Conservation (phyloP, 2,113 vertebrate genomes). For the Microcebus jonahi region DNA sequence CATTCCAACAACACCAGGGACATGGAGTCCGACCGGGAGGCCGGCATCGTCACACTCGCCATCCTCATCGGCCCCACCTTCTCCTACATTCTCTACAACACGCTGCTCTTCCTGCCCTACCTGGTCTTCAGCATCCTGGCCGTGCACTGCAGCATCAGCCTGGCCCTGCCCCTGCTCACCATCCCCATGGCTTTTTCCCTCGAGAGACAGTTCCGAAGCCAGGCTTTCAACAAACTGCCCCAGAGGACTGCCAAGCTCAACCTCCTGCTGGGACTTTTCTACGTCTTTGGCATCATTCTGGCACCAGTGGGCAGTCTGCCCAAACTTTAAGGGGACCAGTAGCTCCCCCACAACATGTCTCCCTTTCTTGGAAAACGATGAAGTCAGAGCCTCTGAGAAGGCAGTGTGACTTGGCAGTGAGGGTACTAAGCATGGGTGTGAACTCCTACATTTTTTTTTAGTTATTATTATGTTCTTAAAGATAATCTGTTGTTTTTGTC, state of each 20-base stretch:
- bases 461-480: background rate
- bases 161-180: slow-evolving; percentile 95
- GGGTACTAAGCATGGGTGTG: background rate
- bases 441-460: background rate
- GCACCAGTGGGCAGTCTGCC: slow-evolving; percentile 93
- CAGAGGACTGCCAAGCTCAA: slow-evolving; percentile 98
- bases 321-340: slow-evolving; percentile 82
- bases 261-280: slow-evolving; percentile 96
- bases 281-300: slow-evolving; percentile 94
- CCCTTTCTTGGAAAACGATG: background rate
- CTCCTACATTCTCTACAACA: slow-evolving; percentile 94
- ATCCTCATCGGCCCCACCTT: slow-evolving; percentile 95
- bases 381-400: background rate
- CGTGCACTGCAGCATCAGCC: slow-evolving; percentile 95
- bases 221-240: slow-evolving; percentile 93
- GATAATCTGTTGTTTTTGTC: background rate
- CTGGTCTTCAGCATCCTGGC: slow-evolving; percentile 95
- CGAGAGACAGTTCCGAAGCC: slow-evolving; percentile 95
- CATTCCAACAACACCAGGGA: slow-evolving; percentile 99
- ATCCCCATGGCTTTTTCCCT: slow-evolving; percentile 96
- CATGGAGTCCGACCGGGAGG: slow-evolving; percentile 96
- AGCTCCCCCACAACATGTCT: background rate
- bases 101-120: slow-evolving; percentile 95
- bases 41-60: slow-evolving; percentile 97
- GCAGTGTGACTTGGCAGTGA: background rate